Base-by-base conservation (phyloP, 1,140 invertebrate genomes). In the Lysiphlebus fabarum region DNA sequence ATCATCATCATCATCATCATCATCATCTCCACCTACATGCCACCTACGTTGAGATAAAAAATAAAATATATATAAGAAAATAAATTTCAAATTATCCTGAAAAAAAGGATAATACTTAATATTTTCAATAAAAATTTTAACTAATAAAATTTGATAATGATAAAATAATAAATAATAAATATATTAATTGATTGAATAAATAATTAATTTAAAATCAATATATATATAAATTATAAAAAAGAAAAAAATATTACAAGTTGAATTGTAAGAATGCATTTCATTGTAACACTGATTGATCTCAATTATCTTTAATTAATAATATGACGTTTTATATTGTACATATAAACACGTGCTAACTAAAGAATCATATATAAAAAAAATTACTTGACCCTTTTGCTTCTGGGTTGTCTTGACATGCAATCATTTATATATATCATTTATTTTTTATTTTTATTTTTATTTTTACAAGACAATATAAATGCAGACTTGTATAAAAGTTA, bases 211-310 rank as follows among this genome's bases (percentile, higher is more conserved):
- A 34, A 50, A 50, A 50, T 33, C 14, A 40, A 50, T 58, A 26
- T 6, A n/a, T n/a, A 4, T 33, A 42, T 14, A 17, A 58, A 17
- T 34, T 55, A 17, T 11, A 42, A 26, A 36, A 12, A 8, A 41
- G 33, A 12, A 33, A 8, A 41, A 41, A 12, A 33, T 36, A 26
- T 26, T 44, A 56, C 41, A 44, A 33, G 4, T 50, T 38, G 42
- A 17, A 57, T 59, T 53, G 54, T 49, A 45, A 60, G 62, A 63
- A 64, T 58, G 62, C 62, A 58, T 41, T 61, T 58, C 56, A 51
- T 49, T 64, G 41, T 7, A 38, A 40, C 44, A 58, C 51, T 64
- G 50, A 64, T 64, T 64, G 56, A 50, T 61, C 57, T 54, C 58
- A 63, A 63, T 63, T 54, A 54, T 57, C 44, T 7, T 56, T n/a